Base-by-base conservation (phyloP, 2,888 invertebrate genomes). In the Leucophora obtusa region DNA sequence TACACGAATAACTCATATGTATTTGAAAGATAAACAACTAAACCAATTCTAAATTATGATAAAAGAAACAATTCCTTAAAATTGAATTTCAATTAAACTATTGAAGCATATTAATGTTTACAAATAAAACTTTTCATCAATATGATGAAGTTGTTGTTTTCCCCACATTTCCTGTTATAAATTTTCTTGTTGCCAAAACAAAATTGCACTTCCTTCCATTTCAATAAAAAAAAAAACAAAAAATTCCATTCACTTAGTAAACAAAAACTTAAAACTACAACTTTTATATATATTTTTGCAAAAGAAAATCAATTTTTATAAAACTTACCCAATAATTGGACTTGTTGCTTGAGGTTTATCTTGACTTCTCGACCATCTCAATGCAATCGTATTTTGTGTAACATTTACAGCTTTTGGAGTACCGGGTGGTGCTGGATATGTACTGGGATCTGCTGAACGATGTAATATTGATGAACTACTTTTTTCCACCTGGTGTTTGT, bases 401-500 rank as follows among this genome's bases (percentile, higher is more conserved):
- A 92, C 93, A 90, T 93, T 95, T 84, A 92, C 92, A 84, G 92
- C 93, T 90, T 92, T 93, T 78, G 93, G 95, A 84, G 94, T 93
- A 71, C 93, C 93, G 3, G 96, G 96, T 21, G 96, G 93, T 69
- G 94, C 93, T 2, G 96, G 96, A 86, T 93, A 92, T 7, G 92
- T 92, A 72, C 93, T 92, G 51, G 94, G 93, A 89, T 96, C 94
- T 11, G 95, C 94, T 82, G 94, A 93, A 69, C 93, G 92, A 87
- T 94, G 94, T 82, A 95, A 92, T n/a, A 93, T 92, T 75, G 92
- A 91, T 71, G 89, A 87, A 78, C 90, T 87, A 79, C 89, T 87
- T 82, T 90, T 90, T 82, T 91, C 91, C 85, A 91, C 91, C 90
- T 90, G 83, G 28, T 28, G 28, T 28, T 28, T 28, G 28, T 28